Evolutionary conservation across 2,113 vertebrate genomes (phyloP).

Genomic region (Lonchura striata): DNA sequence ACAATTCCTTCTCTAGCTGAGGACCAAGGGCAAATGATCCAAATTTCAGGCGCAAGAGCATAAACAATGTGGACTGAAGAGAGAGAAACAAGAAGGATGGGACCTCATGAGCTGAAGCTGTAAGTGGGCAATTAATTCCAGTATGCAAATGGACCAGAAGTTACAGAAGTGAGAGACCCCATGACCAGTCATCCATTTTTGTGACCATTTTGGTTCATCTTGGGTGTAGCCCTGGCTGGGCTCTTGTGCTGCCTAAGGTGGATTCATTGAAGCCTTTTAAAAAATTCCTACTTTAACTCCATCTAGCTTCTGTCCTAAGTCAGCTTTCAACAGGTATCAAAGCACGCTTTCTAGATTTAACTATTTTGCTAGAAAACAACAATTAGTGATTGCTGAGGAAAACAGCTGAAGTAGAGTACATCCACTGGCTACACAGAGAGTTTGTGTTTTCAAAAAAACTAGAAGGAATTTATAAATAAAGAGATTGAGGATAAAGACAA

Average conservation of each 20-base stretch:
- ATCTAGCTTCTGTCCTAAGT: neutral
- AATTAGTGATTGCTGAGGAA: neutral
- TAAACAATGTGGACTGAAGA: neutral
- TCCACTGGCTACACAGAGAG: neutral
- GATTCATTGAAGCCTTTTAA: neutral
- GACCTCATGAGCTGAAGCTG: neutral
- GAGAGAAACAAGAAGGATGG: neutral
- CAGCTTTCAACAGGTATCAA: neutral
- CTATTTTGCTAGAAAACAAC: neutral
- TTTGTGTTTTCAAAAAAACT: slow-evolving; percentile 37
- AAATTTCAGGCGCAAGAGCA: neutral
- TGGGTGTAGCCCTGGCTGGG: neutral
- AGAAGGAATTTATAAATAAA: slow-evolving; percentile 30
- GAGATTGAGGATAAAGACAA: slow-evolving; percentile 3
- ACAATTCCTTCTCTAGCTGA: neutral
- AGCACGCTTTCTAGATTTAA: neutral
- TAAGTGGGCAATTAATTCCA: neutral
- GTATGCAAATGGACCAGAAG: neutral
- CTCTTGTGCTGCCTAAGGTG: neutral
- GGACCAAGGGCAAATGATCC: neutral
- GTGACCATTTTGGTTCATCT: neutral
- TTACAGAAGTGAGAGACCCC: neutral
- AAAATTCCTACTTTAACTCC: neutral
- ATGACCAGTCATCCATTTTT: fast-evolving
- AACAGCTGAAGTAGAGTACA: neutral